phyloP scores from a whole-genome alignment of 2,797 vertebrate species.

The Clarias platycephalus region DNA sequence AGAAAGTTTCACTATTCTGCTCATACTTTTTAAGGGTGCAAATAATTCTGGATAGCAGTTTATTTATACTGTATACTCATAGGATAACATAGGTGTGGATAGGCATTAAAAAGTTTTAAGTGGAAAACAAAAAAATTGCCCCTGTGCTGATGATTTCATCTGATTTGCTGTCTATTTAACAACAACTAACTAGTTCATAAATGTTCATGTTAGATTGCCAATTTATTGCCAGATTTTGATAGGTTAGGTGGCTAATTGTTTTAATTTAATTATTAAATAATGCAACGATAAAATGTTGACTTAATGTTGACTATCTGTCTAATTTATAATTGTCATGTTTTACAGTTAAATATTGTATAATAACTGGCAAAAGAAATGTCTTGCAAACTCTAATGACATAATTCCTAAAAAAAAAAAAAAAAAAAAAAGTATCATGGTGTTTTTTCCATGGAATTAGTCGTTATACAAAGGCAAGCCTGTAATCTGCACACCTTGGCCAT shows the following conservation, averaged over 20 bases:
- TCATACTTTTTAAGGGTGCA: too few species aligned
- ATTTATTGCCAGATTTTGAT: neutral
- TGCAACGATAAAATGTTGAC: neutral
- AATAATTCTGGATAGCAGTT: too few species aligned
- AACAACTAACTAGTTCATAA: neutral
- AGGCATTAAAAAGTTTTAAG: neutral
- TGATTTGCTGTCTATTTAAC: neutral
- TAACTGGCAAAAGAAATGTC: neutral
- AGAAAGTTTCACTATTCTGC: too few species aligned
- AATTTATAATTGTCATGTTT: neutral
- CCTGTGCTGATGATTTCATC: neutral
- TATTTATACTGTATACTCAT: neutral
- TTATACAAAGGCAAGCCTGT: neutral
- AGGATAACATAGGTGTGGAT: neutral
- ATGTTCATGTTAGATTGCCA: neutral
- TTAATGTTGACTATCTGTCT: neutral
- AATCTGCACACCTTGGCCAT: conserved; percentile 25
- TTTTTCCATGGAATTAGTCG: neutral
- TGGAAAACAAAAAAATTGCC: neutral
- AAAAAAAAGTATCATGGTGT: too few species aligned
- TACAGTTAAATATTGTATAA: neutral
- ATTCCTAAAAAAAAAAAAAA: too few species aligned
- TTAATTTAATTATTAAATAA: neutral
- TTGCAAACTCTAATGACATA: too few species aligned
- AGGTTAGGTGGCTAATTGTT: too few species aligned